phyloP scores from a whole-genome alignment of 2,888 invertebrate genomes.

The Coelinius sp. region DNA sequence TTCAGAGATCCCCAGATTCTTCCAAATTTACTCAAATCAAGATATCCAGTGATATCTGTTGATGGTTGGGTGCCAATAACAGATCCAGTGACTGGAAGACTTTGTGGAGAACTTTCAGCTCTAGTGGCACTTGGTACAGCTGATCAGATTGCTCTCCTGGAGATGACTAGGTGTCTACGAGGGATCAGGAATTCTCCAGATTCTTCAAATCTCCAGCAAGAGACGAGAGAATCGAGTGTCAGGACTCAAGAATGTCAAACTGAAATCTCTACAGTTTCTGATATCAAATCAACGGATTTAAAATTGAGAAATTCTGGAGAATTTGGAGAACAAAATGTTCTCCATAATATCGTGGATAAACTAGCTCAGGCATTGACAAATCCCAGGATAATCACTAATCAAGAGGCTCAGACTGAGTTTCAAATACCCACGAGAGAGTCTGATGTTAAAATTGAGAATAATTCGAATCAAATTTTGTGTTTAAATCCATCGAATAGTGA shows the following conservation, averaged over 20 bases:
- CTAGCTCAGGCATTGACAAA: slow-evolving; percentile 53
- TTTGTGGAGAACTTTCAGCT: slow-evolving; percentile 74
- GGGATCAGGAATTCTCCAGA: slow-evolving; percentile 36
- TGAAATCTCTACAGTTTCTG: slow-evolving; percentile 54
- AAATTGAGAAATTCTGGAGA: slow-evolving; percentile 32
- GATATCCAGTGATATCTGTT: slow-evolving; percentile 76
- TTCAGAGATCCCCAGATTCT: slow-evolving; percentile 74
- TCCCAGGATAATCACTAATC: slow-evolving; percentile 53
- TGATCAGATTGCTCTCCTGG: slow-evolving; percentile 74
- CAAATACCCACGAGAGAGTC: slow-evolving; percentile 18
- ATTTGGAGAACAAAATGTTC: slow-evolving; percentile 39
- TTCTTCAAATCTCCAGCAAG: background rate
- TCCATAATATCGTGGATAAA: slow-evolving; percentile 57
- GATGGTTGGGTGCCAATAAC: slow-evolving; percentile 75
- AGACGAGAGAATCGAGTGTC: slow-evolving; percentile 30
- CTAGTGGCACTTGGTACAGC: slow-evolving; percentile 76
- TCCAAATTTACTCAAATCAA: slow-evolving; percentile 73
- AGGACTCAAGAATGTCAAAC: slow-evolving; percentile 63
- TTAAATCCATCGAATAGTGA: slow-evolving; percentile 52
- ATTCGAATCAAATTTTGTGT: slow-evolving; percentile 43
- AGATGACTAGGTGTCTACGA: slow-evolving; percentile 67
- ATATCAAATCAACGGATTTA: slow-evolving; percentile 45
- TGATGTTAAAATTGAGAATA: background rate
- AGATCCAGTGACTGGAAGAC: slow-evolving; percentile 69
- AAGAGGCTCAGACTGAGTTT: slow-evolving; percentile 51